Evolutionary conservation across 2,888 invertebrate genomes (phyloP), one percentile per base, ranked within the genome.

Genomic region (Ichneumon xanthorius): DNA sequence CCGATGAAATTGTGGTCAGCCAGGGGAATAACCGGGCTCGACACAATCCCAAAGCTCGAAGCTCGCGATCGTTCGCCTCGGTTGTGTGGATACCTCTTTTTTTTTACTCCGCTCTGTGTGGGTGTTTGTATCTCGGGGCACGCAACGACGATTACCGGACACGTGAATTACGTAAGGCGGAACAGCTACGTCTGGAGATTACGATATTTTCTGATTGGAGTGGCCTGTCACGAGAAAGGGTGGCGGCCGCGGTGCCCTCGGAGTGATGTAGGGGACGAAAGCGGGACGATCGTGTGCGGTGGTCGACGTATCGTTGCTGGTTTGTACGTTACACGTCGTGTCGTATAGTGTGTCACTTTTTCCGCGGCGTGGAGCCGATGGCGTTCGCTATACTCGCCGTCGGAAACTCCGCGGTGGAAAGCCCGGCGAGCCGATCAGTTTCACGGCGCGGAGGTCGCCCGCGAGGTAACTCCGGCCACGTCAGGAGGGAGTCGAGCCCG

Each of bases 91-190:
- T 40, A 11, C 9, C 2, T 1, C 53, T 55, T 48, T 73, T 75
- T 30, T 63, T 75, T 19, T 19, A 61, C 65, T 75, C 72, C 26
- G 33, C 40, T 61, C 63, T 80, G 85, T 63, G 45, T 48, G 45
- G 45, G 45, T 48, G 45, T 48, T 48, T 82, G 82, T 85, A 80
- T 78, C 83, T 80, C 84, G 63, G 81, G 80, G 87, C 92, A 92
- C 92, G 92, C 92, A 89, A 92, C 88, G 87, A 85, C 89, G 87
- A 90, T 89, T 91, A 88, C 82, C 89, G 89, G 91, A 90, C 92
- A 92, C 91, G 92, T 91, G 92, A 92, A 92, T 92, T 92, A 92
- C 92, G 90, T 92, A 92, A 92, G 90, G 88, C 88, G 86, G 87
- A 88, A 88, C 84, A 85, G 82, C 89, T 89, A 89, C 88, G 89